Evolutionary conservation across 2,888 invertebrate genomes (phyloP), one percentile per base, ranked within the genome.

Genomic region (Nomada fabriciana): DNA sequence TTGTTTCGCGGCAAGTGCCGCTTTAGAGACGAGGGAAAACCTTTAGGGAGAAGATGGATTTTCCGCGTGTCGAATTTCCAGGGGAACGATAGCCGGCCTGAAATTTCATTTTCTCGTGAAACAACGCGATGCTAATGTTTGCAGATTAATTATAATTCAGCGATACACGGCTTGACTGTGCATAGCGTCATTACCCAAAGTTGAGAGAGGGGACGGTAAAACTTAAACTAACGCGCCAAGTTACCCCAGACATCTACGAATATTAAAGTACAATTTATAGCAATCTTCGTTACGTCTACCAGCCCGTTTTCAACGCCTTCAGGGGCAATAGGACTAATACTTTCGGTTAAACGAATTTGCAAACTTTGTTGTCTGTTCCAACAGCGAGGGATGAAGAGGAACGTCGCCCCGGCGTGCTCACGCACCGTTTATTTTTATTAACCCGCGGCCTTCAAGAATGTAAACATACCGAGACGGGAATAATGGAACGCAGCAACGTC

Each of bases 381-480:
- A 11, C 18, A 13, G 23, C 42, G 5, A 4, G 5, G n/a, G n/a
- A 18, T 2, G 23, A 50, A 18, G 18, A 23, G 13, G 9, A 63
- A 15, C 25, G 9, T 4, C 29, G n/a, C n/a, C 13, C 25, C 15
- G 7, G 18, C 20, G 36, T 29, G 15, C 36, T 4, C 18, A 23
- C 23, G 20, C 60, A 5, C 11, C 25, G 20, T 18, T 63, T 57
- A 52, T 57, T 79, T 71, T 76, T 69, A 61, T 68, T 57, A 79
- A 76, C 50, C 61, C 20, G 20, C 11, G 11, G 65, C 15, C 80
- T 55, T 55, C 13, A 23, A 52, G 53, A 74, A 53, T 43, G 52
- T 76, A 80, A 84, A 79, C 75, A 64, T 36, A 60, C 75, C 20
- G 57, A n/a, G 68, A 29, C 11, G 25, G 42, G 53, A 74, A 69